These are phyloP conservation scores for Sorex fumeus DNA, from an alignment of 2,113 vertebrate genomes.

Conservation along the genomic window DNA sequence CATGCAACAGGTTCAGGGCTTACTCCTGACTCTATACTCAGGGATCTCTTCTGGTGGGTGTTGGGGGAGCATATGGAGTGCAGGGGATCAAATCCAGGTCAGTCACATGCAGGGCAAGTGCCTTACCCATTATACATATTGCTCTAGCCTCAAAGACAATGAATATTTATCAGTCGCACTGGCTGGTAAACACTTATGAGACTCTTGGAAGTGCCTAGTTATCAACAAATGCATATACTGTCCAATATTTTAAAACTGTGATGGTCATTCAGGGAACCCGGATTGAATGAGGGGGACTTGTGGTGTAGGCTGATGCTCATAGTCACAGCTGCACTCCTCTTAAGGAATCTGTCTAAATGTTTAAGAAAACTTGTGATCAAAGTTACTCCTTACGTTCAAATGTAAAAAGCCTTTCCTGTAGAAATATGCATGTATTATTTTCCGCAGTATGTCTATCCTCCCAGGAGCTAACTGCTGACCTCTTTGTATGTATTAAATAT, in stretches of 20 bases:
- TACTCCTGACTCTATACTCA: too few relatives aligned
- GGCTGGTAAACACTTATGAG: not conserved
- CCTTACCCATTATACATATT: too few relatives aligned
- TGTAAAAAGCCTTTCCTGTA: slow-evolving; percentile 25
- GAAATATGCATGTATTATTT: slow-evolving; percentile 32
- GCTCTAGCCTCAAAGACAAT: not conserved
- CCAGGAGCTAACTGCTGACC: slow-evolving; percentile 1
- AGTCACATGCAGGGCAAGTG: too few relatives aligned
- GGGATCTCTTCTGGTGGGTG: too few relatives aligned
- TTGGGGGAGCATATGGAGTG: too few relatives aligned
- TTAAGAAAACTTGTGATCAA: slow-evolving; percentile 36
- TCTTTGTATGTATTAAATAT: slow-evolving; percentile 65
- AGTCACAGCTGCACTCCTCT: slow-evolving; percentile 11
- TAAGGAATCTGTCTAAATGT: slow-evolving; percentile 50
- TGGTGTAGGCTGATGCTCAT: slow-evolving; percentile 8
- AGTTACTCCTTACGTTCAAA: slow-evolving; percentile 58
- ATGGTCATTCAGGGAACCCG: not conserved
- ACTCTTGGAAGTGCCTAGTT: not conserved
- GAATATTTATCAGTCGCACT: not conserved
- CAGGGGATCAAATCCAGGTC: too few relatives aligned
- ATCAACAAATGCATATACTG: slow-evolving; percentile 17
- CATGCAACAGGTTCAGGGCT: too few relatives aligned
- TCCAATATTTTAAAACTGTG: slow-evolving; percentile 54
- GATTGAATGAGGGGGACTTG: not conserved
- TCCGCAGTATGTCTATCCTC: slow-evolving; percentile 14